A percentile compares a stretch with the other conserved stretches of the same genome.
Conservation (phyloP, 2,797 vertebrate species). For the Phaenicophaeus curvirostris region DNA sequence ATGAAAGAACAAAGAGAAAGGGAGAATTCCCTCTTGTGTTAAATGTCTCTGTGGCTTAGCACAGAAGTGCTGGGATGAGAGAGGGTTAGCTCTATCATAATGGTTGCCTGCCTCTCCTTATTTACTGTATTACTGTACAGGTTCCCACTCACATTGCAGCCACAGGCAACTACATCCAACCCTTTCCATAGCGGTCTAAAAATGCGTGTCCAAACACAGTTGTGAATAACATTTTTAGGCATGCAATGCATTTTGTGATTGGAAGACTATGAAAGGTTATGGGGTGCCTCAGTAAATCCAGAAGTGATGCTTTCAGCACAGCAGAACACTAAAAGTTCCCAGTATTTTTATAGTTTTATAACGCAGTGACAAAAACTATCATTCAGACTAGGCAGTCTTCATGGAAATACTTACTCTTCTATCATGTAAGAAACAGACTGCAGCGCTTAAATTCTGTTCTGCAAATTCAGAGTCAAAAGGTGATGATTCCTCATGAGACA, state of each 20-base stretch:
- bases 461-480: constrained; percentile 26
- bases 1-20: background rate
- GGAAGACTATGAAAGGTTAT: constrained; percentile 50
- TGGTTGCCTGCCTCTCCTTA: fast-evolving
- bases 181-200: background rate
- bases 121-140: background rate
- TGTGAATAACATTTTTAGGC: constrained; percentile 35
- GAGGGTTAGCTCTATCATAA: background rate
- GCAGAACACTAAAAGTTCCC: background rate
- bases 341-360: constrained; percentile 37
- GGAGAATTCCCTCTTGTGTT: background rate
- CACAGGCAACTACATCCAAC: background rate
- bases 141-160: background rate
- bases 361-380: constrained; percentile 31
- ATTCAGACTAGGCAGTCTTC: constrained; percentile 4
- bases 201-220: constrained; percentile 34
- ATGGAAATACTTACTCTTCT: constrained; percentile 59
- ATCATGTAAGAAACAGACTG: constrained; percentile 8
- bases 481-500: background rate
- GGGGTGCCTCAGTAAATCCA: constrained; percentile 4
- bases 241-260: background rate
- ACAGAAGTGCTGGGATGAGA: background rate
- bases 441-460: background rate
- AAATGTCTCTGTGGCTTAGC: background rate
- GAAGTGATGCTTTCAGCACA: background rate